Evolutionary conservation across 2,888 invertebrate species (phyloP).

Genomic region (Hypolimnas misippus): DNA sequence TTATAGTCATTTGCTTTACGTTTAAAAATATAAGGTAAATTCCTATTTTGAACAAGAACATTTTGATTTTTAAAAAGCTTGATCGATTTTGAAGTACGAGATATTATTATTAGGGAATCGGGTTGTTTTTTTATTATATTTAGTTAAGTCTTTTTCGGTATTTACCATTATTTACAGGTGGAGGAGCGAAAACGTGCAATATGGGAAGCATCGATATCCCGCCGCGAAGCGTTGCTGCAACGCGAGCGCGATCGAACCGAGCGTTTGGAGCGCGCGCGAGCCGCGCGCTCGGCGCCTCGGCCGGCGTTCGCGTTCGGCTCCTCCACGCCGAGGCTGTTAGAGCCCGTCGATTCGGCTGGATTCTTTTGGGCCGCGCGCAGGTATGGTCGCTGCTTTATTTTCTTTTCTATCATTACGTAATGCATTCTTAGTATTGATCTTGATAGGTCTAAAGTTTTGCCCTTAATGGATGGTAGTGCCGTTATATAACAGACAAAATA

Average conservation of each 20-base stretch:
- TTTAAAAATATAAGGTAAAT: too few relatives aligned
- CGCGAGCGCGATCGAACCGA: conserved; percentile 94
- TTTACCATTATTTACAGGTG: conserved; percentile 83
- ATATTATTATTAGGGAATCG: too few relatives aligned
- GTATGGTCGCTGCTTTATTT: conserved; percentile 56
- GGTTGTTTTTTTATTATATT: too few relatives aligned
- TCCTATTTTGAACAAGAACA: too few relatives aligned
- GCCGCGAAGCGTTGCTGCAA: conserved; percentile 93
- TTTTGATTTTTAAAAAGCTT: too few relatives aligned
- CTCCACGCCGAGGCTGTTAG: conserved; percentile 94
- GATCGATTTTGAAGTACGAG: too few relatives aligned
- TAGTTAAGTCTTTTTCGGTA: background rate
- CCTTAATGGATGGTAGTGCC: too few relatives aligned
- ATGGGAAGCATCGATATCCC: conserved; percentile 94
- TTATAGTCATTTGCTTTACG: too few relatives aligned
- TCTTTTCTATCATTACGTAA: background rate
- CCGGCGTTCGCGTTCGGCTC: conserved; percentile 95
- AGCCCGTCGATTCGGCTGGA: conserved; percentile 91
- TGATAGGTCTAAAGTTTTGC: too few relatives aligned
- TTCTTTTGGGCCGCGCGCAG: conserved; percentile 94
- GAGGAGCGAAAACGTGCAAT: conserved; percentile 95
- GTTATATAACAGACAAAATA: too few relatives aligned
- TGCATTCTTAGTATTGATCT: too few relatives aligned
- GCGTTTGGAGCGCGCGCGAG: conserved; percentile 90
- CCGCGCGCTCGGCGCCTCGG: conserved; percentile 87